Base-by-base conservation (phyloP, 2,888 invertebrate species). In the Limenitis camilla region DNA sequence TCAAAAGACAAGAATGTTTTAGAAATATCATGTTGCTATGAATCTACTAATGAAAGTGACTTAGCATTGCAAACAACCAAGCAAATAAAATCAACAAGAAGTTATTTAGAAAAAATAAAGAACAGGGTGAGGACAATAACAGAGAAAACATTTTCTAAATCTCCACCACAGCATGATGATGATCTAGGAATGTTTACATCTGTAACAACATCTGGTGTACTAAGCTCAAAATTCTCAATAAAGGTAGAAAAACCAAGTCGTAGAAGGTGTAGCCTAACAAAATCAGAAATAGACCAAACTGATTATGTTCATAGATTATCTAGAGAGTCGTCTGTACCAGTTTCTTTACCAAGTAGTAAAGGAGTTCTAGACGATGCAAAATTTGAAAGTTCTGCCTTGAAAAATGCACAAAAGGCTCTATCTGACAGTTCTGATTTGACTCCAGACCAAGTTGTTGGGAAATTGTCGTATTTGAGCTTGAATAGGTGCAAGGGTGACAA, bases 171-270 rank as follows among this genome's bases (percentile, higher is more conserved):
- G 32, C 69, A 78, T 30, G 83, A 83, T 6, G 83, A 89, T 41
- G 91, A 91, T 55, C 67, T 88, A 41, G 92, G 93, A 7, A 91
- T 89, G 57, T 91, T 93, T 52, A 93, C 93, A 9, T 93, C 92
- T 0, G 92, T 92, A 0, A 92, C 92, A 2, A 92, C 92, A 0
- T 92, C 92, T 43, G 93, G 93, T 1, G 91, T 92, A 6, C 76
- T 93, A 59, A 90, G 90, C 59, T 89, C 90, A 5, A 89, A 89
- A 59, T 77, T 66, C 40, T 69, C 72, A 1, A 55, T 67, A 0
- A 79, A 81, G 76, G 66, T 56, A 27, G 88, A 70, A 42, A 64
- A 69, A 19, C 78, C 78, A 0, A 64, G 67, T 0, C 66, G 71
- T 29, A 78, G 90, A 58, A 81, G 90, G 9, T 89, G 90, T 57